Base-by-base conservation (phyloP, 1,140 invertebrate species). In the Bombus affinis region DNA sequence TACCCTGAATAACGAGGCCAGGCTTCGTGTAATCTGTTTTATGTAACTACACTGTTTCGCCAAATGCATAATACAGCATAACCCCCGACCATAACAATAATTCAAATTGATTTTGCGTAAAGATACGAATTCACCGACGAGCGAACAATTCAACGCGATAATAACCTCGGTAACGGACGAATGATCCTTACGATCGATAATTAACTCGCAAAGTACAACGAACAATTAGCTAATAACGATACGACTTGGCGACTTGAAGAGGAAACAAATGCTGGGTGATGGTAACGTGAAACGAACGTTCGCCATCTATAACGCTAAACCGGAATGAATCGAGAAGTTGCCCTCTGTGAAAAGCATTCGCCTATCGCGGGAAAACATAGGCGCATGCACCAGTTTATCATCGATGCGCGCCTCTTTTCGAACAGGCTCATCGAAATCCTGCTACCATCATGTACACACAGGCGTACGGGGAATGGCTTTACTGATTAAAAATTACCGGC, bases 401-500 rank as follows among this genome's bases (percentile, higher is more conserved):
- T 42, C n/a, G 71, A 68, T 12, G 32, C 22, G 57, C 32, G 53
- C 39, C n/a, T 62, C 37, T 71, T 79, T 85, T 85, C 57, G 77
- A 85, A 57, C 39, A 47, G 76, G 62, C 65, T 79, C 77, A 32
- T 85, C 83, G 68, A 85, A 72, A 81, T 65, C 42, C 35, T 32
- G 28, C 37, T 42, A 72, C 37, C 28, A 10, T 62, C 59, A 10
- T 22, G 42, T n/a, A 35, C 42, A 25, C 35, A 59, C n/a, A 39
- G 13, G 28, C 35, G 44, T 37, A 72, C 70, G 22, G 2, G 59
- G 28, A 62, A 62, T 13, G 22, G 44, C 78, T 81, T 81, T 81
- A 81, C 72, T 82, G 85, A 86, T 86, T 86, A 82, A 76, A 82
- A 88, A 86, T 88, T 88, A 81, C 84, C 68, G 75, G 70, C 77